Conservation (phyloP, 2,888 invertebrate species). For the Prostheceraeus crozeri region DNA sequence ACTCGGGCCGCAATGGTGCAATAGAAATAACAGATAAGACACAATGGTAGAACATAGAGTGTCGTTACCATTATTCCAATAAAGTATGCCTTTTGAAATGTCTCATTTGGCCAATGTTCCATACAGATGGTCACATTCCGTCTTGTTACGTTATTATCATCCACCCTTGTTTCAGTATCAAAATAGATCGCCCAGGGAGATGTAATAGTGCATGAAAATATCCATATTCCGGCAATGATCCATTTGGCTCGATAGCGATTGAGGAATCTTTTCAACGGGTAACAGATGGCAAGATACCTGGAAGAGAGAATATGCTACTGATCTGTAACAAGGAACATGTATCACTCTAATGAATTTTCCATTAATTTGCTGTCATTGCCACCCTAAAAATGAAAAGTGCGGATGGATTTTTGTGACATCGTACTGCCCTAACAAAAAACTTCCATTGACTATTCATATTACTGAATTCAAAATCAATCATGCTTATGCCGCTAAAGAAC, state of each 20-base stretch:
- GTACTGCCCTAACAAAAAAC: no score
- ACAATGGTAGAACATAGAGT: conserved; percentile 24
- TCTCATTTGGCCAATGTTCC: conserved; percentile 12
- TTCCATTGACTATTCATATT: no score
- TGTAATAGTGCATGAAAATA: conserved; percentile 21
- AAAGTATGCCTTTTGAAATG: conserved; percentile 14
- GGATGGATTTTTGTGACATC: no score
- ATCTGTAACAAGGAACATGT: no score
- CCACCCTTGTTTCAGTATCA: not conserved
- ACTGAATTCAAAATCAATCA: no score
- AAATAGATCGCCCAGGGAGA: conserved; percentile 30
- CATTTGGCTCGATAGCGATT: conserved; percentile 22
- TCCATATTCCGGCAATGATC: conserved; percentile 31
- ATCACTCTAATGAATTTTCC: no score
- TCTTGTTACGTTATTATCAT: no score
- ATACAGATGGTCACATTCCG: conserved; percentile 4
- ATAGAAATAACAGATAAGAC: conserved; percentile 30
- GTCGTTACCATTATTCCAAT: conserved; percentile 6
- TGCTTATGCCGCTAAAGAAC: no score
- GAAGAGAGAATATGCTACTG: not conserved
- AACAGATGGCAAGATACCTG: conserved; percentile 33
- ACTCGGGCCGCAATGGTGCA: conserved; percentile 28
- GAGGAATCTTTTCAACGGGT: conserved; percentile 30
- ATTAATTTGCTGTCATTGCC: no score
- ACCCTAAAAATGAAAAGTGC: no score